Evolutionary conservation across 1,140 invertebrate species (phyloP).

Genomic region (Cotesia glomerata): DNA sequence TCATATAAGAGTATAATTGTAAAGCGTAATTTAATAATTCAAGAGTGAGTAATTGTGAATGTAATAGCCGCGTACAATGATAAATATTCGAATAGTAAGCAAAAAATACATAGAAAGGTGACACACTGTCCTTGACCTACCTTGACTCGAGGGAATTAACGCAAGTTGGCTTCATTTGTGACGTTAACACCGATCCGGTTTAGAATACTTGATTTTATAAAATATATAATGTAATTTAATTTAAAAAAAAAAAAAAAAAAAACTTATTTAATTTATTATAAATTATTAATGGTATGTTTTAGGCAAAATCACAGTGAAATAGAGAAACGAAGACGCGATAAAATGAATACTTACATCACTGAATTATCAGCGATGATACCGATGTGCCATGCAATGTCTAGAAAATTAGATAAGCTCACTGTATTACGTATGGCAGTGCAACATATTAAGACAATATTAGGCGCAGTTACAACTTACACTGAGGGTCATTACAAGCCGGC

Average conservation of each 20-base stretch:
- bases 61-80: background rate
- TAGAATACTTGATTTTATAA: background rate
- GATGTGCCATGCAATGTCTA: conserved; percentile 90
- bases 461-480: conserved; percentile 79
- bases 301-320: conserved; percentile 96
- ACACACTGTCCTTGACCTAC: conserved; percentile 55
- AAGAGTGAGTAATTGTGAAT: too few species aligned
- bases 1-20: conserved; percentile 19
- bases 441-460: conserved; percentile 83
- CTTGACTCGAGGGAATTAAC: conserved; percentile 36
- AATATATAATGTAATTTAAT: background rate
- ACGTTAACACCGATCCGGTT: conserved; percentile 26
- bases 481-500: conserved; percentile 85
- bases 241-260: background rate
- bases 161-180: conserved; percentile 48
- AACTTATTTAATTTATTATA: background rate
- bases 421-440: conserved; percentile 94
- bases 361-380: conserved; percentile 90
- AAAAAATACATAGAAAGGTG: conserved; percentile 42
- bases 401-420: conserved; percentile 93
- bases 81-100: background rate
- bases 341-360: conserved; percentile 95
- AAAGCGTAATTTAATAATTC: conserved; percentile 1
- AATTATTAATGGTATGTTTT: conserved; percentile 32
- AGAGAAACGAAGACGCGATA: conserved; percentile 90